phyloP scores from a whole-genome alignment of 2,888 invertebrate species.

The Drosophila lacicola region DNA sequence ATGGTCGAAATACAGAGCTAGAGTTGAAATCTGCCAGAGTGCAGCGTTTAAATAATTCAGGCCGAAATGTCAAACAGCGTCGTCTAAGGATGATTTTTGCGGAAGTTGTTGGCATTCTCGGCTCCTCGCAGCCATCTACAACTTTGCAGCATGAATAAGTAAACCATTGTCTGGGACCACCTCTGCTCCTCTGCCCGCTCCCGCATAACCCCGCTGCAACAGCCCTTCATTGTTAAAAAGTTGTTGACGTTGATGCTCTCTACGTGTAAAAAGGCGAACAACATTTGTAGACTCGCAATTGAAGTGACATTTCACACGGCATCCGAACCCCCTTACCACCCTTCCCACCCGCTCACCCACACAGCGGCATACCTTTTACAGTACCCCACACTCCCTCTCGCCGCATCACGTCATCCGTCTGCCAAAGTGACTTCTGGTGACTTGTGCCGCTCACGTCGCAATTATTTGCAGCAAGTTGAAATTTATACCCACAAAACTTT shows the following conservation, averaged over 20 bases:
- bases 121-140: slow-evolving; percentile 42
- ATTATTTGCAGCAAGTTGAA: slow-evolving; percentile 79
- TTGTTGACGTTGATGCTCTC: slow-evolving; percentile 79
- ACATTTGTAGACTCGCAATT: slow-evolving; percentile 78
- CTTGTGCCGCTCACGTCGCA: slow-evolving; percentile 69
- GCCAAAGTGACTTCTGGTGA: slow-evolving; percentile 56
- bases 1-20: neutral
- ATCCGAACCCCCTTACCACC: neutral
- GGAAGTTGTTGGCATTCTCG: slow-evolving; percentile 66
- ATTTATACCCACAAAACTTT: slow-evolving; percentile 64
- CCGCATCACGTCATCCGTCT: slow-evolving; percentile 61
- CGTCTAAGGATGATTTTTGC: slow-evolving; percentile 80
- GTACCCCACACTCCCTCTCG: neutral
- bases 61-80: slow-evolving; percentile 79
- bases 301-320: slow-evolving; percentile 74
- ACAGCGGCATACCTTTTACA: neutral
- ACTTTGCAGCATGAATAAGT: slow-evolving; percentile 77
- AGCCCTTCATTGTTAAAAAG: slow-evolving; percentile 69
- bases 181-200: neutral
- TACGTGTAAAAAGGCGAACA: slow-evolving; percentile 81
- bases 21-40: slow-evolving; percentile 55
- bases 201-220: neutral
- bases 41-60: slow-evolving; percentile 78
- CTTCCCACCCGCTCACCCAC: too few species aligned
- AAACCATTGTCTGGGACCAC: slow-evolving; percentile 69